phyloP scores from a whole-genome alignment of 1,140 invertebrate species.

The Lepidurus apus region DNA sequence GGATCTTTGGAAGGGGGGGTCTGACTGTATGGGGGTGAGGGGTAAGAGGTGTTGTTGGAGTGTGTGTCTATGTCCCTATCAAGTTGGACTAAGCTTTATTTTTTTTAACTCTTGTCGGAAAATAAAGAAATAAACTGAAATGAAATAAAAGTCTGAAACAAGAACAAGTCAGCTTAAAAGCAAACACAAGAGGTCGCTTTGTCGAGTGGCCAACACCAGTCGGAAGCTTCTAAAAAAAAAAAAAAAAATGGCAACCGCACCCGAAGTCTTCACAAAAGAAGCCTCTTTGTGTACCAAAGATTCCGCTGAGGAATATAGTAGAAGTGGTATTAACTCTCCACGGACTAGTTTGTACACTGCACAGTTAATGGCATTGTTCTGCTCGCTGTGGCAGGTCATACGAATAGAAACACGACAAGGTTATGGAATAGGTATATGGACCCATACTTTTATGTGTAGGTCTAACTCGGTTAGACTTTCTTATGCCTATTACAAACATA shows the following conservation, averaged over 20 bases:
- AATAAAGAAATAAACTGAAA: background rate
- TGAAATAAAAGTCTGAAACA: too few species aligned
- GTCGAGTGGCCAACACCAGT: too few species aligned
- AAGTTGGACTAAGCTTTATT: background rate
- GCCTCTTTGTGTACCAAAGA: too few species aligned
- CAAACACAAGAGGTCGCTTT: too few species aligned
- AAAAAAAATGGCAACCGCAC: too few species aligned
- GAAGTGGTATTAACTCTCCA: background rate
- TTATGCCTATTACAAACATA: background rate
- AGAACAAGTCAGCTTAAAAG: too few species aligned
- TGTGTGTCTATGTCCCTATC: background rate
- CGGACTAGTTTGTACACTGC: background rate
- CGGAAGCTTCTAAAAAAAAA: too few species aligned
- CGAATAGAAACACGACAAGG: too few species aligned
- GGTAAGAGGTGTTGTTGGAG: background rate
- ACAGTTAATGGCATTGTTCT: conserved; percentile 5
- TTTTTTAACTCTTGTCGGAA: background rate
- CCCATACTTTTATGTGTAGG: too few species aligned
- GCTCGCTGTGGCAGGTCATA: background rate
- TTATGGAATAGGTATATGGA: too few species aligned
- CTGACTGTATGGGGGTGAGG: background rate
- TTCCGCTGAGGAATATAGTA: background rate
- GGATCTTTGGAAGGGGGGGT: background rate
- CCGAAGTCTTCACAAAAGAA: too few species aligned
- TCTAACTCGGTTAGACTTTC: background rate